These are phyloP conservation scores for Chloropsis hardwickii DNA, from an alignment of 2,113 vertebrate genomes.

Conservation along the genomic window DNA sequence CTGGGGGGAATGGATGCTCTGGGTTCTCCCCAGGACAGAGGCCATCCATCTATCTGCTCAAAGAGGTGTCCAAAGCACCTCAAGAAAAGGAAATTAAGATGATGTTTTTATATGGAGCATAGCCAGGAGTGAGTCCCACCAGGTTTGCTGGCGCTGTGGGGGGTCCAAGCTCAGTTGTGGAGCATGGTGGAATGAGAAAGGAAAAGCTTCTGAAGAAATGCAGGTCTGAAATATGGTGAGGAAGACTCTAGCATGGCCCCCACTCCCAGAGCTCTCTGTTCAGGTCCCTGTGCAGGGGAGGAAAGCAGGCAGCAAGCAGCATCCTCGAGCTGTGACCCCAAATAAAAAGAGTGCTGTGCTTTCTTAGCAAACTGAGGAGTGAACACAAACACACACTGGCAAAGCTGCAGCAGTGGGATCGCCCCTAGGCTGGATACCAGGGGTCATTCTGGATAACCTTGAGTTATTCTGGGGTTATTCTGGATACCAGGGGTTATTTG, in stretches of 20 bases:
- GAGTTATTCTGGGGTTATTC: too few species aligned
- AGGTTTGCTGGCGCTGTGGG: rapidly evolving
- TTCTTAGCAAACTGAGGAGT: neutral
- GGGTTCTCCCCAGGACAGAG: neutral
- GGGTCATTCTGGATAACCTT: too few species aligned
- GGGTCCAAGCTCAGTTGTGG: neutral
- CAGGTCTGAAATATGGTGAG: neutral
- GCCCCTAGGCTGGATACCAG: neutral
- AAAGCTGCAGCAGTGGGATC: neutral
- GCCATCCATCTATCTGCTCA: neutral
- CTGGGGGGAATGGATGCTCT: neutral
- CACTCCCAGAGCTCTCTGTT: neutral
- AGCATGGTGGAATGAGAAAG: neutral
- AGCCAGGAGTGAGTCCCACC: neutral
- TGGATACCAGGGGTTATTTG: too few species aligned
- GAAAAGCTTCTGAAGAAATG: slow-evolving; percentile 17
- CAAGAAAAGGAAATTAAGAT: slow-evolving; percentile 32
- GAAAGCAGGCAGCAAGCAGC: slow-evolving; percentile 46
- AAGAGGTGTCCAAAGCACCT: neutral
- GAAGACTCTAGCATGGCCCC: neutral
- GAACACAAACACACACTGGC: neutral
- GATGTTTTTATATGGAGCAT: neutral
- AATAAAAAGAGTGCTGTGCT: neutral
- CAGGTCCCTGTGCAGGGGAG: neutral
- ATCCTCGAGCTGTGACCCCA: neutral